These are phyloP conservation scores for Galeopsomyia nigrocyanea DNA, from an alignment of 2,888 invertebrate species.

Conservation along the genomic window DNA sequence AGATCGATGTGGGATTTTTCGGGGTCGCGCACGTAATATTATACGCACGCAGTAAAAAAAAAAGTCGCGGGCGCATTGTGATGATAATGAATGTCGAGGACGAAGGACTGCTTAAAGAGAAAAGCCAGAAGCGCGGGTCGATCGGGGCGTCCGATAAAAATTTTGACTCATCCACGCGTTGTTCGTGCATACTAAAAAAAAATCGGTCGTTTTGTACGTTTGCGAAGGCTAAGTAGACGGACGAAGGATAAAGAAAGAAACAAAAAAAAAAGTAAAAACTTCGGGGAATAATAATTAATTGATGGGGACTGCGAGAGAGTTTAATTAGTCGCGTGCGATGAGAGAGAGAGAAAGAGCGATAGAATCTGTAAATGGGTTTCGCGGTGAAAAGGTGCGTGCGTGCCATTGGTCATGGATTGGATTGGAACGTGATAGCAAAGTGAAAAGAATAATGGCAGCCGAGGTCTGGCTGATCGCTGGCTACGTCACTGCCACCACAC, in stretches of 20 bases:
- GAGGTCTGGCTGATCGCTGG: constrained; percentile 1
- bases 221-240: too few relatives aligned
- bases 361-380: neutral
- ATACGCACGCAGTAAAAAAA: too few relatives aligned
- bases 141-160: constrained; percentile 12
- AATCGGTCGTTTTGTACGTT: neutral
- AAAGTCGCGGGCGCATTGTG: constrained; percentile 2
- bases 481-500: constrained; percentile 15
- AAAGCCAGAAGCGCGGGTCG: neutral
- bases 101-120: neutral
- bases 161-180: constrained; percentile 22
- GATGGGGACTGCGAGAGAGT: too few relatives aligned
- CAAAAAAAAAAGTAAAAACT: too few relatives aligned
- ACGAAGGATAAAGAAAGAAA: too few relatives aligned
- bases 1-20: too few relatives aligned
- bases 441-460: constrained; percentile 7
- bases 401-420: neutral
- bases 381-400: neutral
- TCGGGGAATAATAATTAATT: too few relatives aligned
- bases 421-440: neutral
- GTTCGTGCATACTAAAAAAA: constrained; percentile 9
- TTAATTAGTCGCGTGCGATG: neutral
- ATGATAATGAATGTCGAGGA: constrained; percentile 25
- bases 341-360: neutral
- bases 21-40: too few relatives aligned